Evolutionary conservation across 2,797 vertebrate genomes (phyloP).

Genomic region (Xiphorhynchus erythropygius): DNA sequence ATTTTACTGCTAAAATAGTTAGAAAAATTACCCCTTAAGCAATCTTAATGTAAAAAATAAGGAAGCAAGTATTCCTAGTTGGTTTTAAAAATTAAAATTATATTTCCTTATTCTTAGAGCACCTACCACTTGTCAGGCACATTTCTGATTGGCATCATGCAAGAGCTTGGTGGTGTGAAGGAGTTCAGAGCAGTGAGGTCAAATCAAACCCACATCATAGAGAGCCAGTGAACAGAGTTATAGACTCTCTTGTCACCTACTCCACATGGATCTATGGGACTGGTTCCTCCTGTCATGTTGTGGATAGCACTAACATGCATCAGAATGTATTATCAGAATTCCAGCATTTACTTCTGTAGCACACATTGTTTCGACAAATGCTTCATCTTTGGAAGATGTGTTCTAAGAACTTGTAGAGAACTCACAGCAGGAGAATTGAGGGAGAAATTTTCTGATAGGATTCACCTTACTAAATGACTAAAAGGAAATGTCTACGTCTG

Average conservation of each 20-base stretch:
- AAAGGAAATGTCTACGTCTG: background rate
- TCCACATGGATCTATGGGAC: background rate
- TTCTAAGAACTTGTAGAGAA: background rate
- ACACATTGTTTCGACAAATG: background rate
- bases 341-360: background rate
- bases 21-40: background rate
- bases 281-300: accelerated
- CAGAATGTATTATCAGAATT: accelerated
- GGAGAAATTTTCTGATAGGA: background rate
- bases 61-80: background rate
- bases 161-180: background rate
- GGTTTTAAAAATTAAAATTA: background rate
- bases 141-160: background rate
- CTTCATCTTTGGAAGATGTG: background rate
- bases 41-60: background rate
- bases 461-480: background rate
- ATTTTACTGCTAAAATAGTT: background rate
- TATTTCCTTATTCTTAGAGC: background rate
- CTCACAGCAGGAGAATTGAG: background rate
- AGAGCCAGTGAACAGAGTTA: background rate
- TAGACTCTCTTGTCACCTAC: background rate
- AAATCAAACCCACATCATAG: background rate
- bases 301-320: background rate
- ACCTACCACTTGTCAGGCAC: background rate
- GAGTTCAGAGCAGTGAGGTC: background rate